These are phyloP conservation scores for Stegastes partitus DNA, from an alignment of 2,113 vertebrate genomes.

Conservation along the genomic window DNA sequence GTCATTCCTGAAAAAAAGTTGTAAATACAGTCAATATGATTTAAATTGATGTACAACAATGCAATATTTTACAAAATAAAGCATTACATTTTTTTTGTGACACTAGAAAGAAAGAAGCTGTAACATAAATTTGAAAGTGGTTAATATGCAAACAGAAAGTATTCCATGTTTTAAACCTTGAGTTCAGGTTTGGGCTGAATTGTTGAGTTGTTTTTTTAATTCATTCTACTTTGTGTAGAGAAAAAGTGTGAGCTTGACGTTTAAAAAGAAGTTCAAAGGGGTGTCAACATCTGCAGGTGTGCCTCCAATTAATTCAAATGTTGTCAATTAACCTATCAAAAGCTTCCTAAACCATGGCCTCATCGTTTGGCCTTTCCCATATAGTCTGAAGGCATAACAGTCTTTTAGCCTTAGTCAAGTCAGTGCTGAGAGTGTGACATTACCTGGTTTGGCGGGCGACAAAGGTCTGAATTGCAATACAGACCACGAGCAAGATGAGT, in stretches of 20 bases:
- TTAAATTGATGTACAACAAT: not conserved
- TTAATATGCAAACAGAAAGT: not conserved
- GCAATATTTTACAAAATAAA: not conserved
- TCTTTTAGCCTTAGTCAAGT: not conserved
- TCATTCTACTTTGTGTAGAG: no score
- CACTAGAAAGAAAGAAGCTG: not conserved
- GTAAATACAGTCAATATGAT: slow-evolving; percentile 23
- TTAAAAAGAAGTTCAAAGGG: no score
- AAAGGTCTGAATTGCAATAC: slow-evolving; percentile 76
- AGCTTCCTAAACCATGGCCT: no score
- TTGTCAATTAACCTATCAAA: no score
- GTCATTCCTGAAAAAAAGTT: slow-evolving; percentile 53
- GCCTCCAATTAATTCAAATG: no score
- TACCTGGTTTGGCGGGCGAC: slow-evolving; percentile 72
- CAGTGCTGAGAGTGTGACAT: not conserved
- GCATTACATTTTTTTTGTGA: not conserved
- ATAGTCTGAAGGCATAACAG: no score
- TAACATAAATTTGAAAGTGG: not conserved
- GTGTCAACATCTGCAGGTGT: no score
- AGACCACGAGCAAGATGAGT: slow-evolving; percentile 73
- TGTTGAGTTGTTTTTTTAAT: no score
- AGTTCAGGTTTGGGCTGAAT: no score
- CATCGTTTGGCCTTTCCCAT: no score
- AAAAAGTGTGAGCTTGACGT: no score
- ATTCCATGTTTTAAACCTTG: not conserved